These are phyloP conservation scores for Pteropus alecto DNA, from an alignment of 2,113 vertebrate species.

Conservation along the genomic window DNA sequence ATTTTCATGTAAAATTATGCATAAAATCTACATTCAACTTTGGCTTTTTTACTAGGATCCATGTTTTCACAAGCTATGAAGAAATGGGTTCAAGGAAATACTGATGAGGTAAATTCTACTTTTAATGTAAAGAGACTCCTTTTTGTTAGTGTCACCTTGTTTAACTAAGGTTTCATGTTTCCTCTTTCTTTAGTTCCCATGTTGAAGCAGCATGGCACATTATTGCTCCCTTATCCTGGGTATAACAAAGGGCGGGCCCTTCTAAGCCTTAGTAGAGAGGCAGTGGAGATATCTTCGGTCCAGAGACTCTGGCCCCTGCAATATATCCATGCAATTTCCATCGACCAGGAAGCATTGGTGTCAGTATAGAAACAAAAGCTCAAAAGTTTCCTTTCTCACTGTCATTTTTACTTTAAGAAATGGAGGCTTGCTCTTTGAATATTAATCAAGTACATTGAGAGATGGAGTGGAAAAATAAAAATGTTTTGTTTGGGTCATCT, in stretches of 20 bases:
- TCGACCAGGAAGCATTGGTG: neutral
- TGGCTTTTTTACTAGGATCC: conserved; percentile 83
- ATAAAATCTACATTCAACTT: conserved; percentile 37
- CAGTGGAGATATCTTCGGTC: neutral
- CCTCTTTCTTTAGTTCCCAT: neutral
- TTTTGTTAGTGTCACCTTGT: neutral
- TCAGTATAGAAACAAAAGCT: neutral
- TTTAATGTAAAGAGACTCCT: neutral
- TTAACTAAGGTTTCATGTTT: neutral
- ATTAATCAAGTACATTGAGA: conserved; percentile 19
- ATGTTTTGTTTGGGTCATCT: neutral
- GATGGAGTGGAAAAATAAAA: neutral
- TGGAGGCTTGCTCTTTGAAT: neutral
- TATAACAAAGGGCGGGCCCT: neutral
- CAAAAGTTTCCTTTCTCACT: neutral
- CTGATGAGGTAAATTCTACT: conserved; percentile 87
- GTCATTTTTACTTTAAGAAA: neutral
- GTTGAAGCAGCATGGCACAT: neutral
- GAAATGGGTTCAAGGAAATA: conserved; percentile 94
- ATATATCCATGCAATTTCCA: neutral
- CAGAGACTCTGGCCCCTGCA: neutral
- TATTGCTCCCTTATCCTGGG: neutral
- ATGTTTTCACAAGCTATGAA: conserved; percentile 97
- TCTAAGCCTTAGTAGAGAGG: neutral
- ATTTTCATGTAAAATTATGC: conserved; percentile 14